Evolutionary conservation across 53 echinoderm and acorn worm genomes (phyloP), one percentile per base, ranked within the genome.

Genomic region (Echinarachnius parma): DNA sequence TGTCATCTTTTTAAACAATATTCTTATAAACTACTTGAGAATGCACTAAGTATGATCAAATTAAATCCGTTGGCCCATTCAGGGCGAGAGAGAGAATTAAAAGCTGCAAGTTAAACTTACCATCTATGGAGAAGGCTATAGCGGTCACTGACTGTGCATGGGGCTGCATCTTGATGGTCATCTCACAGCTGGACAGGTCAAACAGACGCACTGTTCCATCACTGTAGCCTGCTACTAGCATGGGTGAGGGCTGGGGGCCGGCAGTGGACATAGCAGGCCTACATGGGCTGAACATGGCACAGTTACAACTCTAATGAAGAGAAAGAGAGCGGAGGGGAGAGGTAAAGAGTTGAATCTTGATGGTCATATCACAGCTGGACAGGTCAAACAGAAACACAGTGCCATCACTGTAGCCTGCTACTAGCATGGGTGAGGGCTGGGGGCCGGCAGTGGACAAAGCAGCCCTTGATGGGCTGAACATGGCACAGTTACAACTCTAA

Each of bases 341-440:
- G n/a, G n/a, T n/a, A n/a, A n/a, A n/a, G n/a, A n/a, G 90, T 54
- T 95, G 96, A 90, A 90, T 89, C 81, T 87, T 94, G 1, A 86
- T 78, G 9, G 76, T 62, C 90, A 95, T 81, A 66, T 95, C 95
- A 19, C 87, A 90, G 59, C 56, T 74, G 19, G 36, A 68, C 9
- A 95, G 78, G 49, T 95, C 96, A 85, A 95, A 95, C 21, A 95
- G 26, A 48, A 90, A 78, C 21, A 95, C 77, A 0, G 96, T 95
- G 28, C 96, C 96, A 46, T 95, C 96, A 11, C 85, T 87, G 83
- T 95, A 95, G 28, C 96, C 96, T 23, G 87, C 96, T 4, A 76
- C 87, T 22, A 95, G 46, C 53, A 10, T 46, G 2, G 64, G 34
- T 22, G 55, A 36, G 8, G 76, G 34, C 4, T 26, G n/a, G 23